phyloP scores from a whole-genome alignment of 2,888 invertebrate species.

The Caenorhabditis panamensis region DNA sequence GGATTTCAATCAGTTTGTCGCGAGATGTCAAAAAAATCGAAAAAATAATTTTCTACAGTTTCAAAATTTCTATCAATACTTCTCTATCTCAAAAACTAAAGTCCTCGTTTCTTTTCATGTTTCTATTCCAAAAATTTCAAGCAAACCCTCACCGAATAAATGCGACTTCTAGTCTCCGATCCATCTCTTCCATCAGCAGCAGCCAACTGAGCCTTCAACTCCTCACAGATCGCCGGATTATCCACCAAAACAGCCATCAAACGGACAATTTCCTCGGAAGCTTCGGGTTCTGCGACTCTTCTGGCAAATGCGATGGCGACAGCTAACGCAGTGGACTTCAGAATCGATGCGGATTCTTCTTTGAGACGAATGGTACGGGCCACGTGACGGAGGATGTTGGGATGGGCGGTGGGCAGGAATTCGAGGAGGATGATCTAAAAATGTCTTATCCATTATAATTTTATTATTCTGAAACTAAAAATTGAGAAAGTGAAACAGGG shows the following conservation, averaged over 20 bases:
- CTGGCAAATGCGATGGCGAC: constrained; percentile 63
- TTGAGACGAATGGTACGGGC: constrained; percentile 18
- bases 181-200: no score
- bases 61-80: no score
- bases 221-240: constrained; percentile 27
- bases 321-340: constrained; percentile 43
- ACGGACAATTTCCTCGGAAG: constrained; percentile 30
- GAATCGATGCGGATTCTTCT: constrained; percentile 9
- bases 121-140: neutral
- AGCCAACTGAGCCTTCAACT: constrained; percentile 35
- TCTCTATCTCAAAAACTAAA: no score
- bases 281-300: constrained; percentile 40
- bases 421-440: constrained; percentile 39
- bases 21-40: no score
- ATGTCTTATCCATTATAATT: no score
- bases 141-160: constrained; percentile 32
- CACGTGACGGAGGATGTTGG: constrained; percentile 48
- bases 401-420: constrained; percentile 35
- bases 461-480: neutral
- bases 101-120: no score
- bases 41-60: no score
- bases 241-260: constrained; percentile 31
- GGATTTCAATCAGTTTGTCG: no score
- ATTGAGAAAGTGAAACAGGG: no score
- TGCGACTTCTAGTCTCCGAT: constrained; percentile 11